Evolutionary conservation across 2,113 vertebrate species (phyloP).

Genomic region (Taurulus bubalis): DNA sequence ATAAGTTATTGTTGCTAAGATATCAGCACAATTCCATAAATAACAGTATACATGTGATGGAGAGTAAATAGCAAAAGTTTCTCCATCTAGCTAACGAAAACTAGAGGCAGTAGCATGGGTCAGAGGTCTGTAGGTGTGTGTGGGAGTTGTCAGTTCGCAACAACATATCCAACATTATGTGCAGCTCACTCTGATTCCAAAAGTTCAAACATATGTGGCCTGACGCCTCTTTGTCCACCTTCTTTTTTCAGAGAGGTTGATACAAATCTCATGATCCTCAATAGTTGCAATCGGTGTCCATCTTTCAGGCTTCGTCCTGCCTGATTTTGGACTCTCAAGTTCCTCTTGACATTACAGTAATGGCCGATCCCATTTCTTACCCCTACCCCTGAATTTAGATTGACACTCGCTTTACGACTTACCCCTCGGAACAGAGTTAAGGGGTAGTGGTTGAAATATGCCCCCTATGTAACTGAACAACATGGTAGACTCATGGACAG

Average conservation of each 20-base stretch:
- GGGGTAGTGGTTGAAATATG: neutral
- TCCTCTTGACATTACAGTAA: neutral
- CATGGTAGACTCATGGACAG: too few species aligned
- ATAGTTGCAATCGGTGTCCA: neutral
- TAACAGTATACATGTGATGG: neutral
- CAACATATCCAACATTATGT: conserved; percentile 51
- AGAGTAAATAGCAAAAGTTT: conserved; percentile 33
- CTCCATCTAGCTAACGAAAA: conserved; percentile 38
- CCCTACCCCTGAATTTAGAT: too few species aligned
- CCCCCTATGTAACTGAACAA: neutral
- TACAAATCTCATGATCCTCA: neutral
- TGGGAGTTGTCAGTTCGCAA: conserved; percentile 61
- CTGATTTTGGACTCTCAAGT: neutral
- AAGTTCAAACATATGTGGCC: conserved; percentile 57
- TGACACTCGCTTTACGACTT: too few species aligned
- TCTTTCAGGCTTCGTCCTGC: neutral
- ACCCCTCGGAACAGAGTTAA: too few species aligned
- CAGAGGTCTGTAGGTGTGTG: conserved; percentile 74
- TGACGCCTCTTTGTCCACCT: conserved; percentile 32
- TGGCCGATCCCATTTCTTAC: neutral
- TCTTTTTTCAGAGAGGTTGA: neutral
- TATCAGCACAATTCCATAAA: neutral
- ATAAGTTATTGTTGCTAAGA: neutral
- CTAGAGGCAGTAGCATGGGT: conserved; percentile 45
- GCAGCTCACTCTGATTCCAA: conserved; percentile 44